A percentile compares a stretch with the other conserved stretches of the same genome.
Conservation (phyloP, 1,140 invertebrate species). For the Thaumetopoea pityocampa region DNA sequence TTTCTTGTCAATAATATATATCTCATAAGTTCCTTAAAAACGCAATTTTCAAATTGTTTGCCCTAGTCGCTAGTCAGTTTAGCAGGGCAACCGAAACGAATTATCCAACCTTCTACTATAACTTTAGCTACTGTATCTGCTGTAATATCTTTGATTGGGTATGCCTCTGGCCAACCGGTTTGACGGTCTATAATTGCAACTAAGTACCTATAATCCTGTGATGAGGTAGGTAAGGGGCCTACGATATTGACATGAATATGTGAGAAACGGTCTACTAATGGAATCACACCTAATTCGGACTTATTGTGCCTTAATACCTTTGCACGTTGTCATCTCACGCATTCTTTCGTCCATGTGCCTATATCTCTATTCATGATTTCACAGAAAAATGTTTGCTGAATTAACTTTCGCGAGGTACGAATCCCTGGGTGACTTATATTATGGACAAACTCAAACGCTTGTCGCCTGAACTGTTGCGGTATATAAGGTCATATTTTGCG, state of each 20-base stretch:
- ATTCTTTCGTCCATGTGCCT: constrained; percentile 30
- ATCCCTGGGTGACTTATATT: constrained; percentile 18
- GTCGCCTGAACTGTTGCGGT: constrained; percentile 13
- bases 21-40: constrained; percentile 2
- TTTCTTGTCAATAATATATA: neutral
- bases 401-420: constrained; percentile 14
- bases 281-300: constrained; percentile 19
- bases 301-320: constrained; percentile 20
- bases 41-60: neutral
- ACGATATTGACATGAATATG: constrained; percentile 68
- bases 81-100: constrained; percentile 31
- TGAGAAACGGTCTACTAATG: constrained; percentile 39
- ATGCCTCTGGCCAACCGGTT: constrained; percentile 67
- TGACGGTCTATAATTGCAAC: constrained; percentile 67
- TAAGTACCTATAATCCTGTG: constrained; percentile 40
- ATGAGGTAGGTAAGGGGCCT: constrained; percentile 35
- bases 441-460: constrained; percentile 14
- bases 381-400: constrained; percentile 15
- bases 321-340: constrained; percentile 27
- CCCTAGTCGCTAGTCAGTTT: neutral
- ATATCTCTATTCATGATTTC: constrained; percentile 51
- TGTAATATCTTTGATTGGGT: constrained; percentile 56
- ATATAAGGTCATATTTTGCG: constrained; percentile 17
- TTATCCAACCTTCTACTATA: constrained; percentile 33
- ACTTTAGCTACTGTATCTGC: constrained; percentile 30